Conservation (phyloP, 2,797 vertebrate genomes). For the Channa striata region DNA sequence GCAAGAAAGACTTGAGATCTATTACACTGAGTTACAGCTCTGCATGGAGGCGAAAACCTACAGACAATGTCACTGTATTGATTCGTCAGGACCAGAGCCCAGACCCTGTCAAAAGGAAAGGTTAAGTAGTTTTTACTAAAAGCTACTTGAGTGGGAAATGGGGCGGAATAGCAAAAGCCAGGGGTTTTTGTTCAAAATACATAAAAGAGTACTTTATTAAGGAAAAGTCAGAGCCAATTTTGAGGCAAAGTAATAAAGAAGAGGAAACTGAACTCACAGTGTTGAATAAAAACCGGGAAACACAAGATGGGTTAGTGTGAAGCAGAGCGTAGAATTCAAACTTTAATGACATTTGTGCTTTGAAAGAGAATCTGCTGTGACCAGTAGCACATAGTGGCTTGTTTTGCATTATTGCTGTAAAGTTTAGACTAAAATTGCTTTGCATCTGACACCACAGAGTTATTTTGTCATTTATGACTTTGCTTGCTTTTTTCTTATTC, state of each 20-base stretch:
- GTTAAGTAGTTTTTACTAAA: constrained; percentile 7
- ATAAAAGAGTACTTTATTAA: background rate
- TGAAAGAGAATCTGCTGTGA: constrained; percentile 7
- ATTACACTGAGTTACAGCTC: constrained; percentile 27
- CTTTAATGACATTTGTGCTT: constrained; percentile 53
- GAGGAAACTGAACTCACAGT: constrained; percentile 23
- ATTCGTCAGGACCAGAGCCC: constrained; percentile 30
- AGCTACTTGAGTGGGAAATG: constrained; percentile 21
- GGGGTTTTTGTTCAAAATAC: constrained; percentile 11
- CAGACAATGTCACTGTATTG: constrained; percentile 17
- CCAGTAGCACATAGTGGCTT: too few species aligned
- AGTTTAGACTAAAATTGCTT: background rate
- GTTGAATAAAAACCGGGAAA: constrained; percentile 16
- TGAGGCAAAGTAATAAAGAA: constrained; percentile 4
- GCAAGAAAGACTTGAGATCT: constrained; percentile 27
- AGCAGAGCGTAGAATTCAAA: constrained; percentile 52
- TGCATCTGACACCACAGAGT: too few species aligned
- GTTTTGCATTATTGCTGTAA: too few species aligned
- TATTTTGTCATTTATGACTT: too few species aligned
- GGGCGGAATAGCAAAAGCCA: constrained; percentile 10
- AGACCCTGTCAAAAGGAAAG: constrained; percentile 12
- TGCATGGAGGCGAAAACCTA: constrained; percentile 6
- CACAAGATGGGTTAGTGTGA: constrained; percentile 32
- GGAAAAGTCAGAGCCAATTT: constrained; percentile 6
- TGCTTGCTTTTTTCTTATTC: background rate